Conservation (phyloP, 1,140 invertebrate genomes). For the Drosophila equinoxialis region DNA sequence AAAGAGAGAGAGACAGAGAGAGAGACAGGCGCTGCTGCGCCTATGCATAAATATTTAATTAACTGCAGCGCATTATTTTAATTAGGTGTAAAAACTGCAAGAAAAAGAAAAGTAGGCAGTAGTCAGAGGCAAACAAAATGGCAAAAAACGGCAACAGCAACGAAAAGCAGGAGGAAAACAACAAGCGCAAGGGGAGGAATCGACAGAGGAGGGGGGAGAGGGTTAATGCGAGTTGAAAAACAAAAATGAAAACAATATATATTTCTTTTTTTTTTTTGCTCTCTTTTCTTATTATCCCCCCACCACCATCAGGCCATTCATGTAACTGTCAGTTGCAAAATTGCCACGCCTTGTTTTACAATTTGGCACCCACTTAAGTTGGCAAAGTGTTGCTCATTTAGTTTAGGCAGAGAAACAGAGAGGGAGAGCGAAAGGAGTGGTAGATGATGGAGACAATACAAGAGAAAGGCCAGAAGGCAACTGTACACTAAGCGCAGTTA, state of each 20-base stretch:
- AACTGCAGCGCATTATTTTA: slow-evolving; percentile 83
- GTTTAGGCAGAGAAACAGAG: neutral
- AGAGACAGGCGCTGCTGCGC: slow-evolving; percentile 38
- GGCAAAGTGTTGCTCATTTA: slow-evolving; percentile 13
- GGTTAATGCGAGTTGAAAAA: slow-evolving; percentile 40
- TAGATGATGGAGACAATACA: no score
- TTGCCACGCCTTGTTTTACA: slow-evolving; percentile 8
- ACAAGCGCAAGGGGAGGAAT: neutral
- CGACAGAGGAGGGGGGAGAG: neutral
- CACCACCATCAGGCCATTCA: neutral
- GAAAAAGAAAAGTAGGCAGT: slow-evolving; percentile 1
- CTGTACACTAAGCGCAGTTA: slow-evolving; percentile 10
- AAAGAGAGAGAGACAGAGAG: neutral
- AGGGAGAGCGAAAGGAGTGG: neutral
- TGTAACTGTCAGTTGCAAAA: slow-evolving; percentile 25
- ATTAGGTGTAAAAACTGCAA: slow-evolving; percentile 77
- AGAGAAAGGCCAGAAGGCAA: neutral
- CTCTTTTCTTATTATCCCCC: neutral
- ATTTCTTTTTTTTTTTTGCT: slow-evolving; percentile 24
- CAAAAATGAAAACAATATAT: neutral
- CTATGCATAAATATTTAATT: slow-evolving; percentile 83
- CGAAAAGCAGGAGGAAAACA: neutral
- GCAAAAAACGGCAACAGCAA: slow-evolving; percentile 1
- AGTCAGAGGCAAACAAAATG: neutral
- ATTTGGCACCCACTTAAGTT: slow-evolving; percentile 17